Percentiles rank a stretch among this genome's conserved stretches.
Evolutionary conservation across 2,113 vertebrate species (phyloP).

Genomic region (Dinomys branickii): DNA sequence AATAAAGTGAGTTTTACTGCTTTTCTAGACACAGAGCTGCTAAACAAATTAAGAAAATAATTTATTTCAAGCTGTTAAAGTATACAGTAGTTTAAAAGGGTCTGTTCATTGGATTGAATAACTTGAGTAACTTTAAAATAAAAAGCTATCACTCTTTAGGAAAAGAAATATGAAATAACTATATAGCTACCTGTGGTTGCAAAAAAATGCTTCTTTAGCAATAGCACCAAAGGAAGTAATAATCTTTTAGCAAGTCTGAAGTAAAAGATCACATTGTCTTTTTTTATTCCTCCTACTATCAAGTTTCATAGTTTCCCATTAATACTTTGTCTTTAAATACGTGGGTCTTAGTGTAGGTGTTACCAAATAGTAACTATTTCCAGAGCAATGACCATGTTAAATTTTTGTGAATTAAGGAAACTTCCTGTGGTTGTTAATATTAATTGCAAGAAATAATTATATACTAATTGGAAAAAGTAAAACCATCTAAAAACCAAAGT

Average conservation of each 20-base stretch:
- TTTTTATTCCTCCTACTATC: constrained; percentile 8
- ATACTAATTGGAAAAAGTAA: constrained; percentile 50
- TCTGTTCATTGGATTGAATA: constrained; percentile 53
- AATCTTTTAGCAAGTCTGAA: neutral
- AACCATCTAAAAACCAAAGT: constrained; percentile 16
- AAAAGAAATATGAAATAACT: constrained; percentile 32
- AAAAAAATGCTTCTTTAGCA: constrained; percentile 49
- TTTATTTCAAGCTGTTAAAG: constrained; percentile 69
- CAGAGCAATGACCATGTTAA: constrained; percentile 40
- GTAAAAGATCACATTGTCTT: constrained; percentile 12
- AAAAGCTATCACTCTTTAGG: no score
- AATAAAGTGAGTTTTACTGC: constrained; percentile 51
- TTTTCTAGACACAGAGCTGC: constrained; percentile 61
- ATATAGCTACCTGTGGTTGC: neutral
- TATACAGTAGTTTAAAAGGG: constrained; percentile 39
- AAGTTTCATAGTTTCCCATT: neutral
- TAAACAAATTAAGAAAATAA: constrained; percentile 75
- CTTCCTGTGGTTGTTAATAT: constrained; percentile 29
- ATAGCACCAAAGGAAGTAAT: constrained; percentile 17
- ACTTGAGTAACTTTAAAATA: no score
- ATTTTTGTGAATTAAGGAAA: constrained; percentile 58
- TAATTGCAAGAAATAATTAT: constrained; percentile 63
- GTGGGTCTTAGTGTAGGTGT: constrained; percentile 27
- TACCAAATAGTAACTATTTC: constrained; percentile 47
- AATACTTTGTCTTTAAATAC: constrained; percentile 35